Evolutionary conservation across 2,113 vertebrate genomes (phyloP), one percentile per base, ranked within the genome.

Genomic region (Mirounga angustirostris): DNA sequence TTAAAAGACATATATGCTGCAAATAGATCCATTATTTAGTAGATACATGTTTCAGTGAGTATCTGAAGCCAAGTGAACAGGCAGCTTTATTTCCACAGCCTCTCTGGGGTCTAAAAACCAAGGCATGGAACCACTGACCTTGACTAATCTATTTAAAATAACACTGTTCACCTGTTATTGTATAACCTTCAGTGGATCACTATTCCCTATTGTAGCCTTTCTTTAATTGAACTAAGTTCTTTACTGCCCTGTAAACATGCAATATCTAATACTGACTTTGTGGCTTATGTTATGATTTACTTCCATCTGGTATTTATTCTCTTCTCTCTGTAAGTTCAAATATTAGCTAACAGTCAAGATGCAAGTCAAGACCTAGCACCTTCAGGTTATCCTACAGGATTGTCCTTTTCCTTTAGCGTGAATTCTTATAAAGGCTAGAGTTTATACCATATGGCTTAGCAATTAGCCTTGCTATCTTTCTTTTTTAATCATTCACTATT

Each of bases 321-420:
- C 12, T 14, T 90, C 7, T 84, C 50, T 69, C 9, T 58, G 61
- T 36, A 80, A 95, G 95, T 80, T 95, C 16, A 96, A 92, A 67
- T 24, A 59, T 24, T 30, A 89, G 1, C 36, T 76, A 50, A 33
- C 11, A 78, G 28, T 71, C 7, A 71, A 93, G 91, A 40, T 50
- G 15, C 5, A 79, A 36, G 15, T 67, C 5, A 65, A 73, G 43
- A 67, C 0, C 56, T 80, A 18, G 24, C 1, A 74, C 12, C 22
- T 83, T 74, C 52, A 63, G 56, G 3, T 46, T 43, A 69, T 3
- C 7, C 21, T 90, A 58, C 4, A 21, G 24, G 6, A 76, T 18
- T 61, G 1, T 58, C 83, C 2, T 1, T 69, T 92, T 74, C 58
- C 13, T 59, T 96, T 92, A 61, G 61, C 30, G 28, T 85, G 6